These are phyloP conservation scores for Pseudococcus viburni DNA, from an alignment of 2,888 invertebrate species.

Conservation along the genomic window DNA sequence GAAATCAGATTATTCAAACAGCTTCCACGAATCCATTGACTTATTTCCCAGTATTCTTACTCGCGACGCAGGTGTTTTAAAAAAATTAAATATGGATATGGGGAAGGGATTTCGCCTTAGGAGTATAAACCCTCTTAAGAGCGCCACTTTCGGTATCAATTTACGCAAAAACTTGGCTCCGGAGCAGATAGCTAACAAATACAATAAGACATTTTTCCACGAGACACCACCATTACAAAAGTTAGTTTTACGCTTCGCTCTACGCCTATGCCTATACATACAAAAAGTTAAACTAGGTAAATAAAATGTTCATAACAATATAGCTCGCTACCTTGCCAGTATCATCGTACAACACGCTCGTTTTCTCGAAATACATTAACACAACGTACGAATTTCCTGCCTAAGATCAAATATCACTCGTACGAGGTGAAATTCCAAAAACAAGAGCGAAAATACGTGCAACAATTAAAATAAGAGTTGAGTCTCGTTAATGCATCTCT, in stretches of 20 bases:
- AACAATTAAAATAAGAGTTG: background rate
- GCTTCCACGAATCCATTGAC: too few species aligned
- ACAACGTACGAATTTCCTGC: background rate
- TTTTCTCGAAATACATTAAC: background rate
- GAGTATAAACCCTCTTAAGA: background rate
- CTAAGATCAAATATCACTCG: background rate
- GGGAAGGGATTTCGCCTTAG: too few species aligned
- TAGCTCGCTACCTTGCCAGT: background rate
- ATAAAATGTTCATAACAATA: constrained; percentile 9
- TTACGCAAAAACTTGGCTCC: background rate
- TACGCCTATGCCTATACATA: background rate
- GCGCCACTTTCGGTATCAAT: background rate
- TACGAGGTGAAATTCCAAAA: background rate
- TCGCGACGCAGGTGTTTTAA: too few species aligned
- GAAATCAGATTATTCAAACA: too few species aligned
- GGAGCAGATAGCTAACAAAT: background rate
- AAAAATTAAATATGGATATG: too few species aligned
- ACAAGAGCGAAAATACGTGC: background rate
- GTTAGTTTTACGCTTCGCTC: background rate
- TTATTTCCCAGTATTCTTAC: too few species aligned
- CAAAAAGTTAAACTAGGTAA: background rate
- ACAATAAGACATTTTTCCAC: background rate
- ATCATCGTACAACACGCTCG: background rate
- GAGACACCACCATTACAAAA: background rate
- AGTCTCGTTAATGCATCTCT: background rate